Evolutionary conservation across 2,888 invertebrate genomes (phyloP).

Genomic region (Herminia tarsipennalis): DNA sequence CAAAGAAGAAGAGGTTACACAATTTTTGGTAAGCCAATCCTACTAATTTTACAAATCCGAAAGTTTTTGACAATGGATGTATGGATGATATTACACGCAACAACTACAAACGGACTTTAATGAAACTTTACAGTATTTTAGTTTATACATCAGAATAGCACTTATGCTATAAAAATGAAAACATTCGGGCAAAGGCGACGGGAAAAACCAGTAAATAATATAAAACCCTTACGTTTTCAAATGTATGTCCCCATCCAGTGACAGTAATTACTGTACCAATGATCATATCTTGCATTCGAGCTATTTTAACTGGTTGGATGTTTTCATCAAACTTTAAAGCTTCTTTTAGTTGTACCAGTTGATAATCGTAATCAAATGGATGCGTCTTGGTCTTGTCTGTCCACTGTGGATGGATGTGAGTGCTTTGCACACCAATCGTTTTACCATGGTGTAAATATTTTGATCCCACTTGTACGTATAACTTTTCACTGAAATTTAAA

Average conservation of each 20-base stretch:
- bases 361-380: constrained; percentile 76
- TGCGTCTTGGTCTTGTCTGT: constrained; percentile 61
- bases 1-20: no score
- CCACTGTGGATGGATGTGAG: constrained; percentile 69
- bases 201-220: no score
- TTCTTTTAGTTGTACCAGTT: constrained; percentile 65
- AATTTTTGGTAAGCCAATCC: no score
- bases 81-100: no score
- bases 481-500: constrained; percentile 62
- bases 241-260: constrained; percentile 79
- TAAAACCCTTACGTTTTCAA: constrained; percentile 72
- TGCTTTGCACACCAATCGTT: constrained; percentile 51
- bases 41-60: no score
- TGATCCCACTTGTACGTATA: constrained; percentile 70
- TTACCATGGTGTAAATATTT: constrained; percentile 67
- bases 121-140: no score
- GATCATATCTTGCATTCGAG: constrained; percentile 72
- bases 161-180: neutral
- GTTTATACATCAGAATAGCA: neutral
- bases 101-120: no score
- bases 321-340: constrained; percentile 62
- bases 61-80: no score
- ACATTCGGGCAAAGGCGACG: no score
- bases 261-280: constrained; percentile 73
- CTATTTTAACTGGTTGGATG: constrained; percentile 71